These are phyloP conservation scores for Polypterus senegalus DNA, from an alignment of 2,113 vertebrate species.

Conservation along the genomic window DNA sequence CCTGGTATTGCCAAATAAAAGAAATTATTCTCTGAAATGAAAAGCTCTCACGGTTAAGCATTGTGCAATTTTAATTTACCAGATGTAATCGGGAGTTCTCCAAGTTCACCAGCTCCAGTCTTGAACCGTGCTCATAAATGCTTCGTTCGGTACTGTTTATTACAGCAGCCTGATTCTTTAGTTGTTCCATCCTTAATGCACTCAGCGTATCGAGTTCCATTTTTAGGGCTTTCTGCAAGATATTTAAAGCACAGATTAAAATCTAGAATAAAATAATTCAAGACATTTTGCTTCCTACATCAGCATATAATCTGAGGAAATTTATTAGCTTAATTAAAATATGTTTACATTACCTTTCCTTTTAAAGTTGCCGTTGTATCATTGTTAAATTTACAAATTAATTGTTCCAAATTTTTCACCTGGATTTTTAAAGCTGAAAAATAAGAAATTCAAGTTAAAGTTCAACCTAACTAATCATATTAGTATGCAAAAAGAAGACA, in stretches of 20 bases:
- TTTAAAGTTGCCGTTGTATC: constrained; percentile 14
- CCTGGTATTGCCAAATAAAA: background rate
- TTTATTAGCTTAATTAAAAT: background rate
- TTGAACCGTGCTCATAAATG: constrained; percentile 36
- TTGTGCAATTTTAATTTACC: constrained; percentile 32
- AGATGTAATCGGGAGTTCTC: constrained; percentile 42
- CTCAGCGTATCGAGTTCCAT: constrained; percentile 12
- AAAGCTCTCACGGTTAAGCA: background rate
- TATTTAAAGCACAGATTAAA: background rate
- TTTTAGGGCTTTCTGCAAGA: constrained; percentile 24
- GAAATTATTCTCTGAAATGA: background rate
- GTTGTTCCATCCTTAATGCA: constrained; percentile 5
- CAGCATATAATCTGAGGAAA: background rate
- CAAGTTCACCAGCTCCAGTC: constrained; percentile 23
- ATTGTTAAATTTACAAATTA: constrained; percentile 11
- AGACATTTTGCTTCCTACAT: constrained; percentile 4
- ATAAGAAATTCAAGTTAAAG: background rate
- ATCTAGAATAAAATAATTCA: background rate
- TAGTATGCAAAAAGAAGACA: background rate
- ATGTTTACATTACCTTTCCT: constrained; percentile 25
- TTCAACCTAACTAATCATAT: background rate
- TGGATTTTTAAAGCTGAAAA: constrained; percentile 24
- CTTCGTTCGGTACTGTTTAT: constrained; percentile 38
- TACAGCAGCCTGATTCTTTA: constrained; percentile 19
- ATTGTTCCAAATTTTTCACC: constrained; percentile 12